Evolutionary conservation across 2,113 vertebrate genomes (phyloP).

Genomic region (Hippocampus mohnikei): DNA sequence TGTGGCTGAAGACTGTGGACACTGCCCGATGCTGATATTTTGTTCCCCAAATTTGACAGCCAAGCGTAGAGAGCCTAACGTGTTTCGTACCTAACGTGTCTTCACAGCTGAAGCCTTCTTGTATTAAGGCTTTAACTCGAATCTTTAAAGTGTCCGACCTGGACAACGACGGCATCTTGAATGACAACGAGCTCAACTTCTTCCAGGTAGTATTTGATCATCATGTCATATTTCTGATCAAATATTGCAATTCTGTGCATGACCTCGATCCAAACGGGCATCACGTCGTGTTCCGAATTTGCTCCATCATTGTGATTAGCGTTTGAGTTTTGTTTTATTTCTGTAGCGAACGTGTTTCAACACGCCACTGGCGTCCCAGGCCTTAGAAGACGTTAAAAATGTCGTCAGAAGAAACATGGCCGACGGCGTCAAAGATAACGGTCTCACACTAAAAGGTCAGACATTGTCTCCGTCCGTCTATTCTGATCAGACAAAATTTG

Average conservation of each 20-base stretch:
- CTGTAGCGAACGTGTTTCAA: constrained; percentile 95
- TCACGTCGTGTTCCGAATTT: not conserved
- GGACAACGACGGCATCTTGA: constrained; percentile 97
- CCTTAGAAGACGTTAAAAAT: constrained; percentile 97
- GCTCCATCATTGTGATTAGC: not conserved
- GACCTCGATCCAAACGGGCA: not conserved
- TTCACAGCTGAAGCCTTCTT: constrained; percentile 88
- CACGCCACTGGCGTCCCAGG: constrained; percentile 93
- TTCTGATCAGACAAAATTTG: not conserved
- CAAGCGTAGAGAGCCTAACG: not conserved
- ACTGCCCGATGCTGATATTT: not conserved
- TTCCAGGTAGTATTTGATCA: constrained; percentile 81
- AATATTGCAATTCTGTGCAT: not conserved
- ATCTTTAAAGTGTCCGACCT: constrained; percentile 98
- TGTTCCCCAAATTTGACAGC: not conserved
- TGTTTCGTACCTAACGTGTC: constrained; percentile 17
- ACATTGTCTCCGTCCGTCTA: not conserved
- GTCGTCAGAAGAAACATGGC: constrained; percentile 93
- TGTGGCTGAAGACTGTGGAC: no score
- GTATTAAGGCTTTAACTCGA: constrained; percentile 91
- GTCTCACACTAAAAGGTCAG: constrained; percentile 92
- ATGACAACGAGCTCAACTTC: constrained; percentile 96
- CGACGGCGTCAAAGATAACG: constrained; percentile 91
- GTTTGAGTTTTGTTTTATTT: not conserved
- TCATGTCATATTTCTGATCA: not conserved